phyloP scores from a whole-genome alignment of 1,140 invertebrate genomes.

The Latrodectus geometricus region DNA sequence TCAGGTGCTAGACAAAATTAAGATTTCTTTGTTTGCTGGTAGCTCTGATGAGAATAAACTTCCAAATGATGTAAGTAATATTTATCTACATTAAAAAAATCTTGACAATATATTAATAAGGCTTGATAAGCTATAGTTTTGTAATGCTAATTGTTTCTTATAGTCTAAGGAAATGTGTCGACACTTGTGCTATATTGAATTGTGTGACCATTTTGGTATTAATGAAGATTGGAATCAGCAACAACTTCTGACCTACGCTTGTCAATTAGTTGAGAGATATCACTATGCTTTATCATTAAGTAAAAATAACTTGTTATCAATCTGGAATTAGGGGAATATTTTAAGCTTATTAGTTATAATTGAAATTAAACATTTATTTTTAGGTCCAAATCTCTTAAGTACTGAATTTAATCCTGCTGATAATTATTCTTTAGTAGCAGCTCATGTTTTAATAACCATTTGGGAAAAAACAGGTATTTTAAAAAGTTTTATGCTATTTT shows the following conservation, averaged over 20 bases:
- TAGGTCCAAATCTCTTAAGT: constrained; percentile 70
- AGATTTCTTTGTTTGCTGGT: constrained; percentile 26
- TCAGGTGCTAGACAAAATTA: constrained; percentile 59
- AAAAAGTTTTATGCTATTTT: neutral
- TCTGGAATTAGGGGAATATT: too few species aligned
- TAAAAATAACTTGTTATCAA: constrained; percentile 59
- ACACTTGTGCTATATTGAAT: constrained; percentile 79
- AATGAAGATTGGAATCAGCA: constrained; percentile 72
- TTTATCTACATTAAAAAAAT: too few species aligned
- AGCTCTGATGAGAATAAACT: constrained; percentile 30
- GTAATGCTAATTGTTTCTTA: too few species aligned
- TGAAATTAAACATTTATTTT: constrained; percentile 8
- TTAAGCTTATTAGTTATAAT: neutral
- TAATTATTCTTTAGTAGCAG: constrained; percentile 81
- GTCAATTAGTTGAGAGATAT: constrained; percentile 67
- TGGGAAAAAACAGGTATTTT: constrained; percentile 72
- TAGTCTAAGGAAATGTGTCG: constrained; percentile 77
- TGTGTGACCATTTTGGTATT: constrained; percentile 77
- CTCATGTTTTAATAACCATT: constrained; percentile 81
- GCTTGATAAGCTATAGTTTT: too few species aligned
- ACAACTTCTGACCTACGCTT: constrained; percentile 65
- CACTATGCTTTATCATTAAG: constrained; percentile 68
- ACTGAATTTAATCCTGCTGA: constrained; percentile 75
- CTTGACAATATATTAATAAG: too few species aligned
- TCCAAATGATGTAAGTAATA: constrained; percentile 65